These are phyloP conservation scores for Melipona quadrifasciata DNA, from an alignment of 1,140 invertebrate species.

Conservation along the genomic window DNA sequence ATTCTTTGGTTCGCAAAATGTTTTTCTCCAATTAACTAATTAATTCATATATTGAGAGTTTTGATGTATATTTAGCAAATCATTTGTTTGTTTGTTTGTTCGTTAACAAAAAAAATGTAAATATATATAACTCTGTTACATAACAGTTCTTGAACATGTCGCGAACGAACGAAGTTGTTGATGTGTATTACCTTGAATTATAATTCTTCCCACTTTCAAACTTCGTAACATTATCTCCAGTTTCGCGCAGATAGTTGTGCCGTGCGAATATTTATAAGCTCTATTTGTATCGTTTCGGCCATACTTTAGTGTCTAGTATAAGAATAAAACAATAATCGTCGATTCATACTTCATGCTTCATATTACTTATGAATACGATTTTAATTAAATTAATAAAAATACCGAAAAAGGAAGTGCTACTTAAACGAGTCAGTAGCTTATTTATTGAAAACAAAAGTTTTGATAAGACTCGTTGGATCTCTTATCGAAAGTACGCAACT, in stretches of 20 bases:
- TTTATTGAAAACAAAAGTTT: not conserved
- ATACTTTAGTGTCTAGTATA: not conserved
- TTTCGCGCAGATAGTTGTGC: not conserved
- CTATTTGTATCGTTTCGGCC: too few relatives aligned
- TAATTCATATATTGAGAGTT: too few relatives aligned
- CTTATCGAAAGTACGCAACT: too few relatives aligned
- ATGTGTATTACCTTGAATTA: not conserved
- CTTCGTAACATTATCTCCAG: not conserved
- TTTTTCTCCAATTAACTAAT: too few relatives aligned
- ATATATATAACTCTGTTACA: not conserved
- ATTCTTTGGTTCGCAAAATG: too few relatives aligned
- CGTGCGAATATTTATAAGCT: fast-evolving
- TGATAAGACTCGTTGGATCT: not conserved
- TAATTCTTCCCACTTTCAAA: not conserved
- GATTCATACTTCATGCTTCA: not conserved
- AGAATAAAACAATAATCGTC: not conserved
- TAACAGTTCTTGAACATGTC: not conserved
- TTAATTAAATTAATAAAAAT: not conserved
- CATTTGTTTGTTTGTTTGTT: not conserved
- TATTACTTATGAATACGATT: not conserved
- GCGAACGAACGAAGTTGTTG: not conserved
- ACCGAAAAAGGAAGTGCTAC: not conserved
- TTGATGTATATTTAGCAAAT: not conserved
- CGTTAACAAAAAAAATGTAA: too few relatives aligned
- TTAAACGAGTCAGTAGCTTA: not conserved